A percentile compares a stretch with the other conserved stretches of the same genome.
Evolutionary conservation across 2,888 invertebrate species (phyloP).

Genomic region (Pammene aurita): DNA sequence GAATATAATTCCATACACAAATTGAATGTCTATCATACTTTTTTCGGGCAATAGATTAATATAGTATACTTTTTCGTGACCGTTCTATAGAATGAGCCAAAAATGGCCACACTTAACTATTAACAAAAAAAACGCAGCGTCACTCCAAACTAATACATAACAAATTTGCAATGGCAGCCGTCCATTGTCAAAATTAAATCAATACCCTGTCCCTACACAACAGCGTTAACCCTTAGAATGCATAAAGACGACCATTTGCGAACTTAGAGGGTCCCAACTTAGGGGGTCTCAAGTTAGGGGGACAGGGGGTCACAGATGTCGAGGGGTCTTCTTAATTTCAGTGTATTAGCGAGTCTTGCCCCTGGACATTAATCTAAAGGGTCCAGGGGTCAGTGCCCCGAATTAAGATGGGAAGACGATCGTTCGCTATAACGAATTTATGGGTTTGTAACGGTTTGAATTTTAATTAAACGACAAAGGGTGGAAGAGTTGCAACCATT

Average conservation of each 20-base stretch:
- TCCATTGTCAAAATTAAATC: constrained; percentile 37
- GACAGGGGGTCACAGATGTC: constrained; percentile 67
- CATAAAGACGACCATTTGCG: constrained; percentile 38
- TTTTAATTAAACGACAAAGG: constrained; percentile 14
- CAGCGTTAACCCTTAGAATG: constrained; percentile 28
- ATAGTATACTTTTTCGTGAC: no score
- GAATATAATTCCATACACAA: no score
- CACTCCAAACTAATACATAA: constrained; percentile 15
- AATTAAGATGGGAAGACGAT: constrained; percentile 75
- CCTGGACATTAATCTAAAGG: constrained; percentile 78
- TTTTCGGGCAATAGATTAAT: no score
- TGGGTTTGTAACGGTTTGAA: constrained; percentile 12
- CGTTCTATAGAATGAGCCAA: no score
- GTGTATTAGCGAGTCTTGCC: constrained; percentile 77
- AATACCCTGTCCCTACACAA: constrained; percentile 32
- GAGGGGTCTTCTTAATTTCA: constrained; percentile 80
- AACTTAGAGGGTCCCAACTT: constrained; percentile 33
- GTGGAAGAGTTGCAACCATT: background rate
- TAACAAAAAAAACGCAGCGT: background rate
- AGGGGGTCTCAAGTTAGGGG: constrained; percentile 24
- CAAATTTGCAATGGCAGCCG: constrained; percentile 28
- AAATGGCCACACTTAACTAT: background rate
- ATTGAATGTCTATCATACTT: no score
- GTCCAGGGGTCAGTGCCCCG: constrained; percentile 72
- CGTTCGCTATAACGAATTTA: constrained; percentile 48